Percentiles rank a stretch among this genome's conserved stretches.
phyloP scores from a whole-genome alignment of 2,797 vertebrate species.

The Microctenopoma steveboyesi region DNA sequence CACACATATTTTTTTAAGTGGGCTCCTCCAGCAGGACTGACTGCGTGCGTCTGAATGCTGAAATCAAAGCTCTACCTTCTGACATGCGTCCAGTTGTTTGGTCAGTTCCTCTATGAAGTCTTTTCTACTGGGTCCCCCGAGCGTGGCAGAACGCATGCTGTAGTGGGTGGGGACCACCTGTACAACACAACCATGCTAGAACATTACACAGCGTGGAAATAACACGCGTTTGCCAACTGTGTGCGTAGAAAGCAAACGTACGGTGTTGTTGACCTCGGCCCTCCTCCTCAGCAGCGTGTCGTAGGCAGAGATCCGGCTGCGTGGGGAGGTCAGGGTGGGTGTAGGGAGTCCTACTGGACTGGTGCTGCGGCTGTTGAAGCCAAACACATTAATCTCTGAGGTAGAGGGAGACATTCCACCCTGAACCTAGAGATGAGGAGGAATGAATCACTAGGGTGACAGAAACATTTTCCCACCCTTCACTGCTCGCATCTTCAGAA shows the following conservation, averaged over 20 bases:
- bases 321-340: slow-evolving; percentile 5
- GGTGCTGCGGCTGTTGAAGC: slow-evolving; percentile 71
- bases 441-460: neutral
- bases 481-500: too few species aligned
- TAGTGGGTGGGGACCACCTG: slow-evolving; percentile 61
- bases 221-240: neutral
- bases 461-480: too few species aligned
- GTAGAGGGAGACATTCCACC: slow-evolving; percentile 73
- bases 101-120: slow-evolving; percentile 85
- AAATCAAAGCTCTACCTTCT: slow-evolving; percentile 60
- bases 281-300: slow-evolving; percentile 76
- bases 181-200: neutral
- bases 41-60: neutral
- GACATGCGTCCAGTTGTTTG: slow-evolving; percentile 76
- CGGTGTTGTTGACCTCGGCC: slow-evolving; percentile 48
- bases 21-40: neutral
- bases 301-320: slow-evolving; percentile 71
- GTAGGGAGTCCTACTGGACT: slow-evolving; percentile 63
- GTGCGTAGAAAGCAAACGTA: slow-evolving; percentile 12
- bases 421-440: slow-evolving; percentile 28
- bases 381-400: slow-evolving; percentile 79
- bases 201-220: neutral
- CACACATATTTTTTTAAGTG: neutral
- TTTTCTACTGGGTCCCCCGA: slow-evolving; percentile 68
- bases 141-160: slow-evolving; percentile 59